Evolutionary conservation across 2,113 vertebrate genomes (phyloP).

Genomic region (Lynx canadensis): DNA sequence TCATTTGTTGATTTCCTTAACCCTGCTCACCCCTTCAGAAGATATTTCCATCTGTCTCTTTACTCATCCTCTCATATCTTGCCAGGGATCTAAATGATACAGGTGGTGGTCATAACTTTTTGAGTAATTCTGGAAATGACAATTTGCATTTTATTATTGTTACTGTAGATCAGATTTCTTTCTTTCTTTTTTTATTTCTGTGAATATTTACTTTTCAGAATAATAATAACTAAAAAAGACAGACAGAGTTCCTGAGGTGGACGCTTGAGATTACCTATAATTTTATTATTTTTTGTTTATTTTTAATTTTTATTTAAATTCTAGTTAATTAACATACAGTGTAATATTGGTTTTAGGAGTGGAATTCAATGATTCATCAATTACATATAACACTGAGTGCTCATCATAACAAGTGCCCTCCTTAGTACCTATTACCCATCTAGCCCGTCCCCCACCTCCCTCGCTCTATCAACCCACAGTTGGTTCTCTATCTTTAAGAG

Average conservation of each 20-base stretch:
- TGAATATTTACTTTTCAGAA: constrained; percentile 2
- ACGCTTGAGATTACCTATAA: not conserved
- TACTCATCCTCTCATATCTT: not conserved
- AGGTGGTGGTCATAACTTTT: not conserved
- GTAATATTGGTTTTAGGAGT: too few species aligned
- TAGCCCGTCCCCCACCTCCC: too few species aligned
- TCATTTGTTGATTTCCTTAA: constrained; percentile 35
- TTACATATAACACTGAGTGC: too few species aligned
- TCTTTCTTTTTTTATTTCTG: not conserved
- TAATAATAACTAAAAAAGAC: not conserved
- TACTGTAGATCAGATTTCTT: not conserved
- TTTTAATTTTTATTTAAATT: too few species aligned
- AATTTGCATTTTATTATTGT: constrained; percentile 35
- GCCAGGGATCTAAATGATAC: not conserved
- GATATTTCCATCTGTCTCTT: not conserved
- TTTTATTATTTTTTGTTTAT: too few species aligned
- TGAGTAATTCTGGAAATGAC: not conserved
- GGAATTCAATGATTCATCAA: too few species aligned
- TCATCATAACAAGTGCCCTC: too few species aligned
- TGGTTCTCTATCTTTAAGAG: too few species aligned
- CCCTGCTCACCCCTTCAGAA: not conserved
- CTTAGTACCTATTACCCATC: too few species aligned
- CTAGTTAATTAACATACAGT: too few species aligned
- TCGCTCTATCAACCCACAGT: too few species aligned
- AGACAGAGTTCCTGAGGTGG: not conserved